These are phyloP conservation scores for Scarus forsteni DNA, from an alignment of 2,797 vertebrate species.

Conservation along the genomic window DNA sequence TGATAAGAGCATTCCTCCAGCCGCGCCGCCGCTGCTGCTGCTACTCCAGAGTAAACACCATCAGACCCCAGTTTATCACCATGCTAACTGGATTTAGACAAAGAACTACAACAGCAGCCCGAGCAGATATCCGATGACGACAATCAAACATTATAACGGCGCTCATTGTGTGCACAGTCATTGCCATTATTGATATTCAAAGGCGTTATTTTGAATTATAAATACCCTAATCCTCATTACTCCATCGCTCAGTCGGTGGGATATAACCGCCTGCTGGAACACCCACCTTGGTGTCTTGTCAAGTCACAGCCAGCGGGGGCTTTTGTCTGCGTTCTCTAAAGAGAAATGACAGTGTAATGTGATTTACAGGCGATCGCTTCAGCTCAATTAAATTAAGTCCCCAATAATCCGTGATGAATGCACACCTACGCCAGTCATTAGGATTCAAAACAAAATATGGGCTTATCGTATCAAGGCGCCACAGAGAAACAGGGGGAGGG, in stretches of 20 bases:
- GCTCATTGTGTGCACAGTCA: constrained; percentile 60
- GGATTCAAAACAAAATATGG: constrained; percentile 85
- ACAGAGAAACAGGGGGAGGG: constrained; percentile 22
- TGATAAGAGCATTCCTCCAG: constrained; percentile 76
- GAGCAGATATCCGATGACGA: constrained; percentile 70
- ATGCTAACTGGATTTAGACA: constrained; percentile 79
- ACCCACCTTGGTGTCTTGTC: constrained; percentile 79
- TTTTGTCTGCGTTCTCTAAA: constrained; percentile 81
- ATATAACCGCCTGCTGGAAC: constrained; percentile 72
- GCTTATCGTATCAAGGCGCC: constrained; percentile 80
- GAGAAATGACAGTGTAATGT: constrained; percentile 87
- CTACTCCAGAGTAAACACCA: constrained; percentile 73
- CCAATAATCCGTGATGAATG: constrained; percentile 86
- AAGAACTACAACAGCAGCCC: constrained; percentile 72
- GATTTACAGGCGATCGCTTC: constrained; percentile 85
- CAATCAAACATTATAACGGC: constrained; percentile 71
- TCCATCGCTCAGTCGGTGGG: constrained; percentile 55
- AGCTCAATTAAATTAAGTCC: constrained; percentile 86
- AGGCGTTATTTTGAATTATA: constrained; percentile 74
- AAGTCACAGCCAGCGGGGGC: constrained; percentile 75
- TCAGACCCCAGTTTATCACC: constrained; percentile 76
- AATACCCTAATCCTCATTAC: constrained; percentile 80
- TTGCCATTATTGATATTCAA: constrained; percentile 77
- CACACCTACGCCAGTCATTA: constrained; percentile 86
- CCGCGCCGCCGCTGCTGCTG: constrained; percentile 42